Evolutionary conservation across 2,113 vertebrate species (phyloP).

Genomic region (Anseranas semipalmata): DNA sequence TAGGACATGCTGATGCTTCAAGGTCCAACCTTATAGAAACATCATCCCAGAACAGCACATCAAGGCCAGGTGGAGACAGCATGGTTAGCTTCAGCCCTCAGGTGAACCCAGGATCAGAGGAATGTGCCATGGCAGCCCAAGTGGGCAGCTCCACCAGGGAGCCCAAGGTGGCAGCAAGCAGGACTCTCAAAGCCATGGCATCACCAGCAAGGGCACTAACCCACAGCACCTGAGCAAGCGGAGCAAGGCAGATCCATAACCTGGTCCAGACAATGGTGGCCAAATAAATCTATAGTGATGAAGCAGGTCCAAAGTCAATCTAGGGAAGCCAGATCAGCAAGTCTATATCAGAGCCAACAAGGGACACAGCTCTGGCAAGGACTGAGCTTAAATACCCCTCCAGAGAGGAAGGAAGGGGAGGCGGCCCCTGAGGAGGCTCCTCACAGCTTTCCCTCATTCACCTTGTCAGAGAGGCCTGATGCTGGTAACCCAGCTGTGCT

Average conservation of each 20-base stretch:
- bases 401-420: accelerated
- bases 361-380: neutral
- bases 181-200: neutral
- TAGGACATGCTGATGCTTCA: neutral
- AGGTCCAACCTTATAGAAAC: neutral
- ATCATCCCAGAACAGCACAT: neutral
- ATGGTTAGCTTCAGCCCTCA: neutral
- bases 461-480: neutral
- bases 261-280: neutral
- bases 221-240: neutral
- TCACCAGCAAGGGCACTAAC: neutral
- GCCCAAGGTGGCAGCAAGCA: neutral
- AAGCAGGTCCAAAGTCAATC: neutral
- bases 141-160: neutral
- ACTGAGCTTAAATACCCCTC: neutral
- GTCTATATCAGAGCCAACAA: neutral
- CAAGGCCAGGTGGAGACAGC: neutral
- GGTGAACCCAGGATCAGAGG: neutral
- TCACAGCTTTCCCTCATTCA: neutral
- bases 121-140: neutral
- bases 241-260: neutral
- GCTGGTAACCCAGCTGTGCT: neutral
- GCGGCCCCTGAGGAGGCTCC: accelerated
- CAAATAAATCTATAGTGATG: neutral
- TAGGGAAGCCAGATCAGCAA: neutral